These are phyloP conservation scores for Anaspis maculata DNA, from an alignment of 2,888 invertebrate species.

Conservation along the genomic window DNA sequence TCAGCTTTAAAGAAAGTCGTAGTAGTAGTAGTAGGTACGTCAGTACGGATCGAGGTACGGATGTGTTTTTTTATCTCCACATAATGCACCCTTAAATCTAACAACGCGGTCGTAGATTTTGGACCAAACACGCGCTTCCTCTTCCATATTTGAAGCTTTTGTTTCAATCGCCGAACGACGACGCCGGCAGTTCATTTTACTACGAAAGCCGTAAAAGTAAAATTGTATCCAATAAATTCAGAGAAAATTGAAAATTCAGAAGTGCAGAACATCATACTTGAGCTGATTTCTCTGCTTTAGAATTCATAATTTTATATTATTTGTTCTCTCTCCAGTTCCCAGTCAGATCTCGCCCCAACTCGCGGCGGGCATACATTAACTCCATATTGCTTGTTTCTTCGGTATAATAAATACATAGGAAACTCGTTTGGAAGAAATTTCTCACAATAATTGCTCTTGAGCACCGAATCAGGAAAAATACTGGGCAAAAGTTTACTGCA, in stretches of 20 bases:
- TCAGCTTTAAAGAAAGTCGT: too few relatives aligned
- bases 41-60: too few relatives aligned
- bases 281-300: constrained; percentile 18
- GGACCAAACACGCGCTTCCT: too few relatives aligned
- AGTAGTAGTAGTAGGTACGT: too few relatives aligned
- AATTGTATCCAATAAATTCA: constrained; percentile 20
- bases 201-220: constrained; percentile 16
- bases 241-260: constrained; percentile 19
- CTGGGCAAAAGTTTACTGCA: too few relatives aligned
- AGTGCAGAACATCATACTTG: constrained; percentile 19
- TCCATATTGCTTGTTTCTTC: constrained; percentile 14
- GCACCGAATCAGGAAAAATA: too few relatives aligned
- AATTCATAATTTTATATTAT: constrained; percentile 18
- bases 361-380: constrained; percentile 12
- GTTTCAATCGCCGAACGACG: too few relatives aligned
- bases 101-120: too few relatives aligned
- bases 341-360: constrained; percentile 10
- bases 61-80: too few relatives aligned
- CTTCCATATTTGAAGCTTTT: too few relatives aligned
- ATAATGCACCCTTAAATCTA: too few relatives aligned
- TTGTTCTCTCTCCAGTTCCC: constrained; percentile 15
- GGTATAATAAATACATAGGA: constrained; percentile 14
- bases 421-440: constrained; percentile 14
- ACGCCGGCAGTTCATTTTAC: constrained; percentile 13
- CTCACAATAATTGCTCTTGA: too few relatives aligned